Conservation (phyloP, 2,113 vertebrate genomes). For the Melospiza georgiana region DNA sequence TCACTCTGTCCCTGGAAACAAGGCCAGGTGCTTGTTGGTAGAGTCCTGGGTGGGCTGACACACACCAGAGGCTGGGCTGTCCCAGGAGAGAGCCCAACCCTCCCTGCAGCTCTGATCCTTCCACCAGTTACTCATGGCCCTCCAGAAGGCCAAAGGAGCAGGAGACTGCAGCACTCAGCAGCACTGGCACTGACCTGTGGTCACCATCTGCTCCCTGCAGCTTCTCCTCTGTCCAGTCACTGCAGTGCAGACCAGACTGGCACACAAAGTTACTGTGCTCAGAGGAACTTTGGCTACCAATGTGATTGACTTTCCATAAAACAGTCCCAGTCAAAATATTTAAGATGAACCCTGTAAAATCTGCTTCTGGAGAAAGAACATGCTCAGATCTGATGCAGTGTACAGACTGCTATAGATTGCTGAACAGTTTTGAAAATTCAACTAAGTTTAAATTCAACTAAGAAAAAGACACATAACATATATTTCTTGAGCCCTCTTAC, state of each 20-base stretch:
- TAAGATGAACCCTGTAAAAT: not conserved
- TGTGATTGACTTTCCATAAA: not conserved
- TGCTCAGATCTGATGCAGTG: not conserved
- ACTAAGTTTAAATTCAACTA: not conserved
- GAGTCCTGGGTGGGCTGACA: not conserved
- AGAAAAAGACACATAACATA: not conserved
- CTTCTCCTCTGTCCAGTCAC: not conserved
- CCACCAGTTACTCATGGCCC: not conserved
- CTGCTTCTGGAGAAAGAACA: not conserved
- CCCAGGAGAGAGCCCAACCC: fast-evolving
- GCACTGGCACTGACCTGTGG: not conserved
- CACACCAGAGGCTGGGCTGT: fast-evolving
- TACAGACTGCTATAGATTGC: not conserved
- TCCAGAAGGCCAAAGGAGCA: not conserved
- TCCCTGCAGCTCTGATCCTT: not conserved
- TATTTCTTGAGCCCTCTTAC: not conserved
- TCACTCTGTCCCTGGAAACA: not conserved
- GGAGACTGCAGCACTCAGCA: not conserved
- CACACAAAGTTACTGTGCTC: not conserved
- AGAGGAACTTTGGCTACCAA: not conserved
- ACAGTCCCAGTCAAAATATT: not conserved
- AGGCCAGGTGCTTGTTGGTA: not conserved
- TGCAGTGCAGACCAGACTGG: not conserved
- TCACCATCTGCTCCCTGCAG: not conserved
- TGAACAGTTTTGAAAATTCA: not conserved